phyloP scores from a whole-genome alignment of 2,888 invertebrate species.

The Arge pagana region DNA sequence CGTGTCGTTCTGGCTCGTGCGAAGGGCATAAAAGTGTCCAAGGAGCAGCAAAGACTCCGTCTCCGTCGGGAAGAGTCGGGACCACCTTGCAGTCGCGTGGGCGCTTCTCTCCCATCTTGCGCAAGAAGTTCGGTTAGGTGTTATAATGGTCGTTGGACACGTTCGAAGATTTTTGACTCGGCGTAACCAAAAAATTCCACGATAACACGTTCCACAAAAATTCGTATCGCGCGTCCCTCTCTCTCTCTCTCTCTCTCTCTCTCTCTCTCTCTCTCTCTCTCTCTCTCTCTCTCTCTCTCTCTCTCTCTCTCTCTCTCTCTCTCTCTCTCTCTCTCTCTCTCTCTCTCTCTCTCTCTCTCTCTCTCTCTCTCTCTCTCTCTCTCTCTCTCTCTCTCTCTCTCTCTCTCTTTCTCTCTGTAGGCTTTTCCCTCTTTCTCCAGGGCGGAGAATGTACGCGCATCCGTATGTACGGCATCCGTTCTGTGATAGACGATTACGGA shows the following conservation, averaged over 20 bases:
- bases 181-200: slow-evolving; percentile 13
- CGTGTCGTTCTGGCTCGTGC: slow-evolving; percentile 48
- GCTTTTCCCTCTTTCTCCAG: neutral
- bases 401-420: too few species aligned
- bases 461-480: too few species aligned
- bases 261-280: too few species aligned
- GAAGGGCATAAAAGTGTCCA: slow-evolving; percentile 53
- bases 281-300: too few species aligned
- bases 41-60: slow-evolving; percentile 14
- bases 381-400: neutral
- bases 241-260: too few species aligned
- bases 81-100: slow-evolving; percentile 53
- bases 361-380: neutral
- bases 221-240: too few species aligned
- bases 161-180: slow-evolving; percentile 11
- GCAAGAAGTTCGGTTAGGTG: slow-evolving; percentile 22
- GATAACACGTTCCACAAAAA: too few species aligned
- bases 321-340: too few species aligned
- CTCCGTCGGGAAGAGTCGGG: slow-evolving; percentile 41
- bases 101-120: slow-evolving; percentile 42
- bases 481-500: too few species aligned
- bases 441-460: too few species aligned
- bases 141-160: slow-evolving; percentile 20
- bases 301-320: too few species aligned
- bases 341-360: too few species aligned